Base-by-base conservation (phyloP, 2,888 invertebrate species). In the Amiota mariae region DNA sequence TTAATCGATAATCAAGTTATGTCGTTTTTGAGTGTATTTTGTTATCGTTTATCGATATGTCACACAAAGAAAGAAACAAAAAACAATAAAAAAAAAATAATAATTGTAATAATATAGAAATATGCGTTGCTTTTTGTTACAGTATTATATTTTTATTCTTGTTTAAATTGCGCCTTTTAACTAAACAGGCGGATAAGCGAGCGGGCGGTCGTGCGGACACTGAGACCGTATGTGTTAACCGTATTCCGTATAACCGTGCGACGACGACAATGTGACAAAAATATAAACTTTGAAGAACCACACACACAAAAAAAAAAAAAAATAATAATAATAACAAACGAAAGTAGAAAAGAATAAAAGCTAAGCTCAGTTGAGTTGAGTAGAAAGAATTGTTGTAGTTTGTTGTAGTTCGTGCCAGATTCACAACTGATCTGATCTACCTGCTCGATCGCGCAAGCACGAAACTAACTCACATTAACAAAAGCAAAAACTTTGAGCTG, bases 351-450 rank as follows among this genome's bases (percentile, higher is more conserved):
- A 66, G 18, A 13, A 57, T 67, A 72, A 64, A 67, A 68, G 68
- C 71, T 51, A 61, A 73, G 61, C 47, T 59, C 49, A 66, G 24
- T 13, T 49, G 49, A 66, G 49, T 47, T 47, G 47, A 66, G 49
- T 66, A 36, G 36, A 36, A 36, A 36, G 36, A 36, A 36, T 36
- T 66, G 15, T 66, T 66, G 49, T 83, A 73, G 82, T 88, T 24
- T 24, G 24, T 83, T 24, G 24, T 83, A 73, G 82, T 88, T 85
- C 85, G 88, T 85, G 83, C 88, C 87, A 89, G 87, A 88, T 87
- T 88, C 88, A 89, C 88, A 89, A 89, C 89, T 89, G 89, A 89
- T 89, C 89, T 89, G 89, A 89, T 89, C 88, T 89, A 87, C 87
- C 87, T 88, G 88, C 80, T 81, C 81, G 79, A 82, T 81, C 78